Evolutionary conservation across 2,113 vertebrate genomes (phyloP), one percentile per base, ranked within the genome.

Genomic region (Sigmodon hispidus): DNA sequence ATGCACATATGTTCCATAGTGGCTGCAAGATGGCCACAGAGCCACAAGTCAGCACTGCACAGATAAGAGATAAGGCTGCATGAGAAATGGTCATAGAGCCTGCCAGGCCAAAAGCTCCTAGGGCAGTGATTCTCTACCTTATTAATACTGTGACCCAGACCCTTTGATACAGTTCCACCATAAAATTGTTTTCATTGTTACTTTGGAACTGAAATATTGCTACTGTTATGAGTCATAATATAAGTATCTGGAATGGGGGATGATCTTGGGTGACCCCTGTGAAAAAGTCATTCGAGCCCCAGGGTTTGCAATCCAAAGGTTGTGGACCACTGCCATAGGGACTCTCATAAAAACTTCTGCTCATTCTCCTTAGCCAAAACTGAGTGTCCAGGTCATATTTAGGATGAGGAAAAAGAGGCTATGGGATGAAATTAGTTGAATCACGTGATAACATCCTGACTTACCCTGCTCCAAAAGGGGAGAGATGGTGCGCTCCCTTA

Each of bases 1-100:
- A 67, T 48, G 52, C 21, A 3, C 2, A 8, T 8, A 3, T 2
- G 8, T 2, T 81, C 0, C 45, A 85, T n/a, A n/a, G 12, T 13
- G 52, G 70, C 2, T 80, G 45, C 24, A 57, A 81, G 61, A 87
- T 2, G 50, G 87, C 61, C 80, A 36, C 17, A 34, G 7, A 12
- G 57, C 17, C 72, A 77, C 89, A 67, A 1, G 5, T 57, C 29
- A 95, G 50, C 19, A 59, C 2, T 55, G 31, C 16, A 21, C 3
- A 87, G 65, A 67, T 0, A 61, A 70, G 91, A 65, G 1, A 36
- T 55, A 90, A 83, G 61, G 21, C 3, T 1, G 5, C 7, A 4
- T 11, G 21, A n/a, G 26, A 55, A 90, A 80, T 92, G 63, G 65
- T 26, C 70, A 63, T 34, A 80, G 81, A 16, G 4, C 2, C 0